Conservation (phyloP, 2,888 invertebrate genomes). For the Hemistola chrysoprasaria region DNA sequence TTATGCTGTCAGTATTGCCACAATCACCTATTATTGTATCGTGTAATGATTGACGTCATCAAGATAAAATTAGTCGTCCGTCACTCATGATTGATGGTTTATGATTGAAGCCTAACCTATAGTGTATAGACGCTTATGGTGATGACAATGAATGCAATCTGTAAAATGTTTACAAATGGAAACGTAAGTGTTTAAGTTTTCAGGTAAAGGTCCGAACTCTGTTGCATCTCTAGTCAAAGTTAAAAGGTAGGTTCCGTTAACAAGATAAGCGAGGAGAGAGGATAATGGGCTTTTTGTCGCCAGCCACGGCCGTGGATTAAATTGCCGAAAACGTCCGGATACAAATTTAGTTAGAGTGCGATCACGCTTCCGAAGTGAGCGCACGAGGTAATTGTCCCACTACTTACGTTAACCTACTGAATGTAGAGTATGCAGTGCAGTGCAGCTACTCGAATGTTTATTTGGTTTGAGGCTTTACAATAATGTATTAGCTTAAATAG, state of each 20-base stretch:
- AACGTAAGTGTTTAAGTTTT: too few relatives aligned
- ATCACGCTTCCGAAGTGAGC: slow-evolving; percentile 19
- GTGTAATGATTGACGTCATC: background rate
- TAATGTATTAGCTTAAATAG: too few relatives aligned
- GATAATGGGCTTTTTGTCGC: slow-evolving; percentile 70
- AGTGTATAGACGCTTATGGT: too few relatives aligned
- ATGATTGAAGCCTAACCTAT: too few relatives aligned
- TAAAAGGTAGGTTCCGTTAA: slow-evolving; percentile 64
- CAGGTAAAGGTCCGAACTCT: background rate
- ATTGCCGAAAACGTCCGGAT: slow-evolving; percentile 56
- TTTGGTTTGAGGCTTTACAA: too few relatives aligned
- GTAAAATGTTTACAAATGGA: too few relatives aligned
- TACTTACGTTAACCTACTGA: slow-evolving; percentile 21
- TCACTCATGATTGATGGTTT: too few relatives aligned
- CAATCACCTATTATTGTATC: too few relatives aligned
- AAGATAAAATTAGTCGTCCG: background rate
- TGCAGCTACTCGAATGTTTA: too few relatives aligned
- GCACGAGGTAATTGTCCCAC: slow-evolving; percentile 26
- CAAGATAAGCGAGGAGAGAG: slow-evolving; percentile 61
- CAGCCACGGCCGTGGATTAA: slow-evolving; percentile 55
- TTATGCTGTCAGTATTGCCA: too few relatives aligned
- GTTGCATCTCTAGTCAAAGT: slow-evolving; percentile 43
- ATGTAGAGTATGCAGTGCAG: slow-evolving; percentile 3
- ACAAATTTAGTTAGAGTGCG: slow-evolving; percentile 50
- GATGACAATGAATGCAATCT: too few relatives aligned